A percentile compares a stretch with the other conserved stretches of the same genome.
These are phyloP conservation scores for Harlomillsia oculata DNA, from an alignment of 1,140 invertebrate genomes.

Conservation along the genomic window DNA sequence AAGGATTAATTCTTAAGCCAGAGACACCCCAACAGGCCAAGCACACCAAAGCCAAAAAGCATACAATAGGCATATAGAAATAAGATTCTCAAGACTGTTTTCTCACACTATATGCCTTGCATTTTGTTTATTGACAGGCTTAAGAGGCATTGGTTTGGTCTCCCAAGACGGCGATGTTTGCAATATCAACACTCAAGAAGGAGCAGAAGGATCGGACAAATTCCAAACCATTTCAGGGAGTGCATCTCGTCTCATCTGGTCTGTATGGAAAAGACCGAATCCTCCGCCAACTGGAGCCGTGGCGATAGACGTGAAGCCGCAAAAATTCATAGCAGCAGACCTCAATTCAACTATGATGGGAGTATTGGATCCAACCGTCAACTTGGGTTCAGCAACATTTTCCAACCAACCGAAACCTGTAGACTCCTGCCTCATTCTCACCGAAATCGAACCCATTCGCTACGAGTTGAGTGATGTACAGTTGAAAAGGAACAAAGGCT, in stretches of 20 bases:
- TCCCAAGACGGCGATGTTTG: conserved; percentile 12
- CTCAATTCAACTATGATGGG: conserved; percentile 19
- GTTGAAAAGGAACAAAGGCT: conserved; percentile 26
- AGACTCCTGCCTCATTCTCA: conserved; percentile 22
- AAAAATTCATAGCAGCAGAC: conserved; percentile 25
- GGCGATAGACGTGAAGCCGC: conserved; percentile 21
- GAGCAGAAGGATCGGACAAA: conserved; percentile 10
- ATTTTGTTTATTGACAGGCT: conserved; percentile 17
- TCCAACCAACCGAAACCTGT: conserved; percentile 8
- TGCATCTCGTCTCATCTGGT: conserved; percentile 26
- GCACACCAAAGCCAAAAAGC: too few relatives aligned
- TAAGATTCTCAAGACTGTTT: conserved; percentile 3
- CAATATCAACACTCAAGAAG: conserved; percentile 20
- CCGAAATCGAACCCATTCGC: conserved; percentile 27
- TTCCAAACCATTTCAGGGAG: conserved; percentile 25
- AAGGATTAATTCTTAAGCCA: too few relatives aligned
- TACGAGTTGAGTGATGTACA: conserved; percentile 30
- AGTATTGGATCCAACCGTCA: conserved; percentile 19
- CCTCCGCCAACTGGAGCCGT: conserved; percentile 26
- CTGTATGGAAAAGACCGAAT: conserved; percentile 24
- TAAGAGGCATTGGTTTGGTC: conserved; percentile 24
- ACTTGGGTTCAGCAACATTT: conserved; percentile 23
- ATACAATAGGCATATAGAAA: too few relatives aligned
- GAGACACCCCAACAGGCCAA: too few relatives aligned
- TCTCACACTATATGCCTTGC: not conserved